These are phyloP conservation scores for Aromia moschata DNA, from an alignment of 2,888 invertebrate species.

Conservation along the genomic window DNA sequence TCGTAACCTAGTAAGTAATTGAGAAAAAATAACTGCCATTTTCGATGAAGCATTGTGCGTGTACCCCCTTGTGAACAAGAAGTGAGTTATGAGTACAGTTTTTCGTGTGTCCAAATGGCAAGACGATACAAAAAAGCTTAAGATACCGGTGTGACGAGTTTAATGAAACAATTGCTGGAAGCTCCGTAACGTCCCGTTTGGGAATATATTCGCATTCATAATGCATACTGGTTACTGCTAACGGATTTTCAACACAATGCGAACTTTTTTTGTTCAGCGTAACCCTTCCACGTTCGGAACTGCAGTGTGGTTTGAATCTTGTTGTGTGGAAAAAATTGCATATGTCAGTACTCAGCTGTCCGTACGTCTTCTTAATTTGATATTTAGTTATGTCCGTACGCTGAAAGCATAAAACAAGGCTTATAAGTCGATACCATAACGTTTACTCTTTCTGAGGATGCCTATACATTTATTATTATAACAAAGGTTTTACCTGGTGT, in stretches of 20 bases:
- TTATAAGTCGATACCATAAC: too few species aligned
- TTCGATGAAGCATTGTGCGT: conserved; percentile 24
- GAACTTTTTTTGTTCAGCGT: conserved; percentile 39
- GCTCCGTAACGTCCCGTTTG: conserved; percentile 43
- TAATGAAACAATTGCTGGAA: conserved; percentile 39
- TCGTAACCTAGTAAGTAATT: too few species aligned
- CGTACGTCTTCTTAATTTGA: too few species aligned
- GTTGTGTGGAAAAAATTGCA: not conserved
- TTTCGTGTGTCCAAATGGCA: conserved; percentile 48
- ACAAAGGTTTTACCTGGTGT: too few species aligned
- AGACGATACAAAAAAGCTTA: conserved; percentile 42
- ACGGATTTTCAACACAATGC: conserved; percentile 43
- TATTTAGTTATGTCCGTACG: too few species aligned
- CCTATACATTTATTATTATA: too few species aligned
- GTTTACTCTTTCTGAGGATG: too few species aligned
- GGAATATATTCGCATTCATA: conserved; percentile 44
- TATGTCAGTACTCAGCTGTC: not conserved
- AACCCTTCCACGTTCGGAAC: conserved; percentile 8
- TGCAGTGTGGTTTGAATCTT: not conserved
- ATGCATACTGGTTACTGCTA: conserved; percentile 40
- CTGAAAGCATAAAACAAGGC: too few species aligned
- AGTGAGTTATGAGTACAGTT: conserved; percentile 38
- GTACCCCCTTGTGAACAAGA: conserved; percentile 31
- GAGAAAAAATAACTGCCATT: conserved; percentile 36
- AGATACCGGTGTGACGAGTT: conserved; percentile 48